These are phyloP conservation scores for Ooceraea biroi DNA, from an alignment of 1,140 invertebrate species.

Conservation along the genomic window DNA sequence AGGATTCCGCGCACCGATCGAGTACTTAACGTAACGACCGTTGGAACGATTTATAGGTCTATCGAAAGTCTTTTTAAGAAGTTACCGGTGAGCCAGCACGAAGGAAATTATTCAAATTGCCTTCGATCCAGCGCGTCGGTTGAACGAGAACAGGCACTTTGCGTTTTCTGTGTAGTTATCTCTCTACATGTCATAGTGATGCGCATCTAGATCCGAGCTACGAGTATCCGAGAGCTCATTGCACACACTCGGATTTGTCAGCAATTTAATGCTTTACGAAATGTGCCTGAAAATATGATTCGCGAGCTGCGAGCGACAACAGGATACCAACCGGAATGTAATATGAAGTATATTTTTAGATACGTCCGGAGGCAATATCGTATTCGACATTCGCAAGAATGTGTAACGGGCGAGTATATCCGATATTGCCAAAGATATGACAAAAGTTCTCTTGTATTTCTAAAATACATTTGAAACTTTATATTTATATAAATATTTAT, in stretches of 20 bases:
- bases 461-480: neutral
- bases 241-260: slow-evolving; percentile 6
- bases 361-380: neutral
- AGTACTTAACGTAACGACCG: slow-evolving; percentile 33
- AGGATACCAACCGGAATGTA: neutral
- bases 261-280: neutral
- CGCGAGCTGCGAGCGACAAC: neutral
- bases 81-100: slow-evolving; percentile 31
- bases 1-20: slow-evolving; percentile 22
- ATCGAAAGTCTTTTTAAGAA: slow-evolving; percentile 58
- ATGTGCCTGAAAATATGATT: neutral
- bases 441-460: neutral
- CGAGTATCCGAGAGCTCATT: neutral
- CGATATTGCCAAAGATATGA: neutral
- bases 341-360: neutral
- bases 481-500: neutral
- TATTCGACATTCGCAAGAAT: neutral
- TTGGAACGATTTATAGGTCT: slow-evolving; percentile 20
- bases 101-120: slow-evolving; percentile 55
- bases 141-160: neutral
- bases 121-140: slow-evolving; percentile 15
- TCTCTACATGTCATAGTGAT: neutral
- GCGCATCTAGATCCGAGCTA: neutral
- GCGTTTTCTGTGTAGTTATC: neutral
- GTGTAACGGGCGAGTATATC: neutral